A percentile compares a stretch with the other conserved stretches of the same genome.
Conservation (phyloP, 2,797 vertebrate species). For the Sebastes trivittatus region DNA sequence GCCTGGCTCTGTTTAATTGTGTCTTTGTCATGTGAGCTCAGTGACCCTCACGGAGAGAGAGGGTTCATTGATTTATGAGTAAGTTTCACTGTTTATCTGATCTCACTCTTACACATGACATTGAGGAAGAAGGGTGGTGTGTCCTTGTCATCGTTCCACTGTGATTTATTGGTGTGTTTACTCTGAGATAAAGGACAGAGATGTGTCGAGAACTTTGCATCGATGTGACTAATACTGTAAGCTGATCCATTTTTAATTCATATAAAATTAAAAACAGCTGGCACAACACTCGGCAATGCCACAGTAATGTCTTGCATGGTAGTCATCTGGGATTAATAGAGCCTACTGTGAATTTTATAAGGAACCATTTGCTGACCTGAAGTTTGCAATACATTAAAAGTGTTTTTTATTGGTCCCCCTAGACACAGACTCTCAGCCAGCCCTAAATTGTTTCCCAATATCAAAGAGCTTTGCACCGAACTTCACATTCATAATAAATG, state of each 20-base stretch:
- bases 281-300: constrained; percentile 9
- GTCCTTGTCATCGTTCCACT: background rate
- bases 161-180: background rate
- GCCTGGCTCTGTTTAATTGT: constrained; percentile 31
- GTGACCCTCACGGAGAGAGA: constrained; percentile 43
- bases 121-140: background rate
- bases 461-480: constrained; percentile 60
- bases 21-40: constrained; percentile 29
- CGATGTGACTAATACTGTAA: background rate
- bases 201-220: background rate
- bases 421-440: constrained; percentile 53
- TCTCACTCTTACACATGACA: constrained; percentile 11
- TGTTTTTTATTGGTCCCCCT: constrained; percentile 59
- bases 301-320: constrained; percentile 13
- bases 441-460: constrained; percentile 72
- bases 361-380: constrained; percentile 54
- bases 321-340: constrained; percentile 50
- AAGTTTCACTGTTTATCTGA: constrained; percentile 35
- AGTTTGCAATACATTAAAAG: constrained; percentile 62
- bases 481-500: constrained; percentile 73
- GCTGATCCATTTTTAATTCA: constrained; percentile 1
- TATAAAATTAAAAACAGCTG: constrained; percentile 38
- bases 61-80: constrained; percentile 37
- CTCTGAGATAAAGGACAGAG: background rate
- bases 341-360: constrained; percentile 50